Conservation (phyloP, 2,888 invertebrate genomes). For the Notodonta ziczac region DNA sequence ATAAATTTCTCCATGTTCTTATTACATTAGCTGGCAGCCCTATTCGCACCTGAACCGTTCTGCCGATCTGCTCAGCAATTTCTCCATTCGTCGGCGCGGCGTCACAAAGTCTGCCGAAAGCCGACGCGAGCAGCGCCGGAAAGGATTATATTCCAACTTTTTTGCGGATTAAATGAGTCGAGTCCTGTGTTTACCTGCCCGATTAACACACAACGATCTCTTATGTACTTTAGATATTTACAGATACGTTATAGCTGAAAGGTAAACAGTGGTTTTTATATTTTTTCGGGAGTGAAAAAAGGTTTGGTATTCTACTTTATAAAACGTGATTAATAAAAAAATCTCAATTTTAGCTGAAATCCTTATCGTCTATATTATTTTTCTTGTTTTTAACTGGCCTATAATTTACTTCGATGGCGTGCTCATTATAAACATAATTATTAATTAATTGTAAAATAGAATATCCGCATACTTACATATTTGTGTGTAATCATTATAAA, state of each 20-base stretch:
- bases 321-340: too few species aligned
- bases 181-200: slow-evolving; percentile 58
- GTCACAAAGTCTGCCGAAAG: slow-evolving; percentile 80
- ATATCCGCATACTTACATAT: too few species aligned
- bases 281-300: not conserved
- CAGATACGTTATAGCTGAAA: not conserved
- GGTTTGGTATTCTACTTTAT: not conserved
- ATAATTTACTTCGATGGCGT: too few species aligned
- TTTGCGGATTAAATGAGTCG: slow-evolving; percentile 71
- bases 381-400: too few species aligned
- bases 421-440: too few species aligned
- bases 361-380: too few species aligned
- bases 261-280: not conserved
- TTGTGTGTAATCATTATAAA: too few species aligned
- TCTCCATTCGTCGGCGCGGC: slow-evolving; percentile 57
- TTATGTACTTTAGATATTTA: slow-evolving; percentile 16
- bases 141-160: slow-evolving; percentile 72
- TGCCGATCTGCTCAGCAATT: slow-evolving; percentile 70
- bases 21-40: slow-evolving; percentile 52
- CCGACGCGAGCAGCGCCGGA: slow-evolving; percentile 64
- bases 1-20: too few species aligned
- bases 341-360: too few species aligned
- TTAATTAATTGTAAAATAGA: too few species aligned
- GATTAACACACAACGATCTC: slow-evolving; percentile 31
- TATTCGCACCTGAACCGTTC: slow-evolving; percentile 55